These are phyloP conservation scores for Bombylius major DNA, from an alignment of 2,888 invertebrate genomes.

Conservation along the genomic window DNA sequence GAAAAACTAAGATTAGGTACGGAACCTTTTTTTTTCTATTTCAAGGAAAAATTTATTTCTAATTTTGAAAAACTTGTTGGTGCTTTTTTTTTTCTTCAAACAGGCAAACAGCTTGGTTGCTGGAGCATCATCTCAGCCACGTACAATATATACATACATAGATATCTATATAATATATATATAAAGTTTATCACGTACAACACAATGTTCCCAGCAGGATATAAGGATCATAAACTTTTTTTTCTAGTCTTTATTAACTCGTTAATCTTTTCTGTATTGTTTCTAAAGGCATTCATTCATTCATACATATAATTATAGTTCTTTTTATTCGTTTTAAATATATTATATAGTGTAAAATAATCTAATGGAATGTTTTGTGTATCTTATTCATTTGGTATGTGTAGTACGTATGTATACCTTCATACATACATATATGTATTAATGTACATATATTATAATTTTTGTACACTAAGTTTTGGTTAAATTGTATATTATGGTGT, in stretches of 20 bases:
- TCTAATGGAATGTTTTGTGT: too few species aligned
- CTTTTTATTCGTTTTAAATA: too few species aligned
- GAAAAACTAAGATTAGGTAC: constrained; percentile 68
- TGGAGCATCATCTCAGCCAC: constrained; percentile 51
- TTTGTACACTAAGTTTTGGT: too few species aligned
- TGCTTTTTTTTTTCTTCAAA: constrained; percentile 11
- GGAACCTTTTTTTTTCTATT: constrained; percentile 3
- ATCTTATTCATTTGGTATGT: too few species aligned
- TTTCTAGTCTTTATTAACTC: neutral
- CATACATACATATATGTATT: too few species aligned
- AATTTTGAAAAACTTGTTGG: neutral
- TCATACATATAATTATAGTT: too few species aligned
- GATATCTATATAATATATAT: neutral
- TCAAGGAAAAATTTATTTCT: neutral
- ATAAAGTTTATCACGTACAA: neutral
- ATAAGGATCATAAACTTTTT: neutral
- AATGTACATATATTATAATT: too few species aligned
- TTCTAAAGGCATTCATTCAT: neutral
- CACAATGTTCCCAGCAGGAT: too few species aligned
- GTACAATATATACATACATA: neutral
- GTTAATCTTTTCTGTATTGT: neutral
- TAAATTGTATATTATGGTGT: too few species aligned
- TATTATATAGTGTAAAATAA: too few species aligned
- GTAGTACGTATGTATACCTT: too few species aligned
- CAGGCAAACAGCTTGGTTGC: constrained; percentile 82